A percentile compares a stretch with the other conserved stretches of the same genome.
Evolutionary conservation across 1,140 invertebrate species (phyloP).

Genomic region (Drosophila murphyi): DNA sequence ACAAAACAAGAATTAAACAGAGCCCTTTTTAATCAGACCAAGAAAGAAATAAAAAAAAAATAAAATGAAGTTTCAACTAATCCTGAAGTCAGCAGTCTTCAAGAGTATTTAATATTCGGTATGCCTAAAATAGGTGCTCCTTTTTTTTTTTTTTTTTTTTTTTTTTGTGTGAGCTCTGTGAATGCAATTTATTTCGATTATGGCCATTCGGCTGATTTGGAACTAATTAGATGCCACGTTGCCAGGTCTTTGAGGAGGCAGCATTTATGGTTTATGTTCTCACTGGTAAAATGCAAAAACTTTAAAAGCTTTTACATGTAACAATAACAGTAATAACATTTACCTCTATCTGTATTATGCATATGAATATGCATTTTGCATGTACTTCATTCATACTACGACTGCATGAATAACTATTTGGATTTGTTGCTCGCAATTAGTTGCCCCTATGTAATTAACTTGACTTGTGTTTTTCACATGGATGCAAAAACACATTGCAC

Average conservation of each 20-base stretch:
- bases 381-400: no score
- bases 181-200: slow-evolving; percentile 76
- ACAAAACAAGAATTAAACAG: no score
- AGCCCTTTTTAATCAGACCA: no score
- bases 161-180: slow-evolving; percentile 25
- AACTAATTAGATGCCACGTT: slow-evolving; percentile 67
- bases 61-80: no score
- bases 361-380: slow-evolving; percentile 26
- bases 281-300: slow-evolving; percentile 13
- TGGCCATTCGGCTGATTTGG: slow-evolving; percentile 78
- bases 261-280: slow-evolving; percentile 35
- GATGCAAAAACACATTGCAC: no score
- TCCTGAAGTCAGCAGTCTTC: no score
- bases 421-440: no score
- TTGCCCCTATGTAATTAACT: slow-evolving; percentile 1
- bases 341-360: slow-evolving; percentile 19
- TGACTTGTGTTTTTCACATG: no score
- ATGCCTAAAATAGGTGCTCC: no score
- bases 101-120: no score
- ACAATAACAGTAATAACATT: slow-evolving; percentile 9
- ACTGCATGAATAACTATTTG: no score
- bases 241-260: background rate
- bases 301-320: slow-evolving; percentile 66
- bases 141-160: background rate
- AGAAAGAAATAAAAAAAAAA: no score